A percentile compares a stretch with the other conserved stretches of the same genome.
Evolutionary conservation across 2,888 invertebrate species (phyloP).

Genomic region (Chirona hameri): DNA sequence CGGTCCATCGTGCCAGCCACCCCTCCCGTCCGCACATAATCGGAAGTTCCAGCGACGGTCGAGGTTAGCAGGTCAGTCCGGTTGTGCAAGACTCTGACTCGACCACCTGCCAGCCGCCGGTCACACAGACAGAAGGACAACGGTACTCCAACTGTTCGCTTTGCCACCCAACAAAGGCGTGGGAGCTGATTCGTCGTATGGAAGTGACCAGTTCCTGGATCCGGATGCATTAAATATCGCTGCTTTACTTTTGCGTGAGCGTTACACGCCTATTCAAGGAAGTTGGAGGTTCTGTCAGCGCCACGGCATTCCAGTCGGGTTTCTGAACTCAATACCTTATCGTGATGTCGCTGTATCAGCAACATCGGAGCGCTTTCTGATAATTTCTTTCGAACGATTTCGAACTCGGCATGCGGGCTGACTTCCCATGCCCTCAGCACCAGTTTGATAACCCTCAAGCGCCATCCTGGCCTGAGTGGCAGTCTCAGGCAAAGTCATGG

Average conservation of each 20-base stretch:
- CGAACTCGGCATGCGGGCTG: neutral
- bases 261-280: no score
- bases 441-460: neutral
- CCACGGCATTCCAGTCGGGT: no score
- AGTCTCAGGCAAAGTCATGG: neutral
- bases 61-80: neutral
- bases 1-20: neutral
- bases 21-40: neutral
- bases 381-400: neutral
- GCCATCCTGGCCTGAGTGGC: neutral
- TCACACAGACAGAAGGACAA: neutral
- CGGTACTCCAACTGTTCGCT: neutral
- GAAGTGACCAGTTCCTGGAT: no score
- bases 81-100: neutral
- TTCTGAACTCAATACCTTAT: no score
- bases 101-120: neutral
- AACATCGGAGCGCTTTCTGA: no score
- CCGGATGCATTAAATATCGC: no score
- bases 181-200: no score
- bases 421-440: neutral
- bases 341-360: no score
- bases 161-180: neutral
- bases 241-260: no score
- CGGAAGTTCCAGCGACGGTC: neutral
- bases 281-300: no score